Base-by-base conservation (phyloP, 2,113 vertebrate genomes). In the Manacus vitellinus region DNA sequence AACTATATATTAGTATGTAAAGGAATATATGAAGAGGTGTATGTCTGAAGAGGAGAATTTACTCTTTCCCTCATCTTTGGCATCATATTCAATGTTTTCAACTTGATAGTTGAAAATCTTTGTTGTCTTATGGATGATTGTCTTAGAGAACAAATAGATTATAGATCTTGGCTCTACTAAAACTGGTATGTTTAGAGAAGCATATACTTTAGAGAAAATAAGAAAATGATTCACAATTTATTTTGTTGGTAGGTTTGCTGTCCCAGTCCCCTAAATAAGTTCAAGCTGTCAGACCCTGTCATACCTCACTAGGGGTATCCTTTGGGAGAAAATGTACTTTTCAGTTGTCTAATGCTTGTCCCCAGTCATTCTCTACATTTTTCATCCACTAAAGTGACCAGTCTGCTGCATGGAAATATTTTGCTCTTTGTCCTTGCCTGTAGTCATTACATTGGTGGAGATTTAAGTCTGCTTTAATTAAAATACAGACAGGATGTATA, bases 401-500 rank as follows among this genome's bases (percentile, higher is more conserved):
- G 18, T 73, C 20, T 83, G 39, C 37, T 80, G 21, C 31, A 11
- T 14, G 33, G 80, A 81, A 97, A 68, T 89, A 65, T 81, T 87
- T 86, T 84, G 10, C 20, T 88, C 20, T 94, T 95, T 92, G 33
- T 91, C n/a, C 58, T 92, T 91, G 54, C 46, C 44, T 92, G 35
- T 83, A 71, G 55, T 67, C 55, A 30, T 74, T 77, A 27, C 18
- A 14, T 5, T 73, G 54, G n/a, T 75, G 39, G 21, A 83, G 59
- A 71, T 92, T 92, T 92, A 93, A 88, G 39, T 52, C 68, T 55
- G 27, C 61, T 80, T 85, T 84, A 88, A 74, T 83, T 92, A 85
- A 94, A 95, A 75, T 93, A 67, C 52, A 85, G 77, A 43, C 72
- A 77, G 75, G 70, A 76, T 92, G 52, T 82, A 51, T 94, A 86